Evolutionary conservation across 2,888 invertebrate genomes (phyloP), one percentile per base, ranked within the genome.

Genomic region (Lasioglossum malachurum): DNA sequence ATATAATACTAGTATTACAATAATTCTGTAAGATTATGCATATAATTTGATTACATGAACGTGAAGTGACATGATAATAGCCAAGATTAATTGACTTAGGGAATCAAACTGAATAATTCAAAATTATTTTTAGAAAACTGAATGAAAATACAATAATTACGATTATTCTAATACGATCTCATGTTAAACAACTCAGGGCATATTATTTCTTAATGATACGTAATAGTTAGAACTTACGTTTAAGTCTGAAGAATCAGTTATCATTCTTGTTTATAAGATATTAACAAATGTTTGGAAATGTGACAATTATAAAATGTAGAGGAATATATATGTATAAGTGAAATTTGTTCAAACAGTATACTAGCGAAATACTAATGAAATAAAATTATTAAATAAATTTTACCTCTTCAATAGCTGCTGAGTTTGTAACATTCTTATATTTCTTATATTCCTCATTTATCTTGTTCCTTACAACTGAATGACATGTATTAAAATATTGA

Each of bases 401-500:
- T 96, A 97, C 97, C 95, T 97, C 97, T 93, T 96, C 95, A 82
- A 98, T 97, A 87, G 97, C 96, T 23, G 95, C 95, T 84, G 95
- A 94, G 93, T 98, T 96, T 7, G 95, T 95, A 35, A 97, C 96
- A 92, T 96, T 92, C 93, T 96, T 97, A 94, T 97, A 96, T 94
- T 97, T 97, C 88, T 95, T 96, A 95, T 97, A 98, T 93, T 97
- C 97, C 76, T 97, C 96, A 95, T 98, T 98, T 84, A 98, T 98
- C 96, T 97, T 97, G n/a, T 95, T 91, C 92, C 98, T 96, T 2
- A 97, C 96, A 88, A 96, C 97, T 96, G 78, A 87, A 86, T 75
- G 44, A 85, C 14, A 78, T 69, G 57, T 76, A 57, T 79, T 64
- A 78, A 83, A 67, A 69, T 69, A 79, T 83, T 78, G 80, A 44